Percentiles rank a stretch among this genome's conserved stretches.
Conservation (phyloP, 2,888 invertebrate genomes). For the Cheilosia impressa region DNA sequence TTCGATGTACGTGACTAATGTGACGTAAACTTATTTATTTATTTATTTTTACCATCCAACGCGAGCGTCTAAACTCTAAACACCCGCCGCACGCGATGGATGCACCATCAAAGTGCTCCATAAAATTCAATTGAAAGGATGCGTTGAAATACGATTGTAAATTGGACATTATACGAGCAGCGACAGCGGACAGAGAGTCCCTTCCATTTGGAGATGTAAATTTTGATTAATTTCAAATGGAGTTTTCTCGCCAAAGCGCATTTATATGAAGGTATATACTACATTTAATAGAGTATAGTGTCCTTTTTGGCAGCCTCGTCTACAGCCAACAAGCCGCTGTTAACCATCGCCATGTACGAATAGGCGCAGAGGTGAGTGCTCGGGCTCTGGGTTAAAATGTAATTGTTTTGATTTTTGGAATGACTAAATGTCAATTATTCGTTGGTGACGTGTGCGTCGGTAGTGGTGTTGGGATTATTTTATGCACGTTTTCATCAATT, state of each 20-base stretch:
- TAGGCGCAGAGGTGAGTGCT: background rate
- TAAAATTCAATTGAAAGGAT: constrained; percentile 73
- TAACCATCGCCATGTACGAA: background rate
- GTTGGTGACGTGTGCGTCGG: constrained; percentile 10
- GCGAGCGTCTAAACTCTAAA: background rate
- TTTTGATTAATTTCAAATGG: constrained; percentile 74
- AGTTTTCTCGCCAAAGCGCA: constrained; percentile 48
- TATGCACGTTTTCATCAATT: constrained; percentile 70
- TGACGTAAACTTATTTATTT: constrained; percentile 64
- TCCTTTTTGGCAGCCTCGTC: constrained; percentile 14
- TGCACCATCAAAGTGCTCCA: constrained; percentile 36
- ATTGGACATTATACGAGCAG: constrained; percentile 55
- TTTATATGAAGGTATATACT: background rate
- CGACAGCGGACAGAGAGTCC: too few relatives aligned
- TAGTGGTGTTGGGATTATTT: constrained; percentile 51
- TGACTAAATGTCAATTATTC: constrained; percentile 65
- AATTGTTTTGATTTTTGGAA: constrained; percentile 72
- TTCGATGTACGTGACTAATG: constrained; percentile 65
- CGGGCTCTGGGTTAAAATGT: constrained; percentile 57
- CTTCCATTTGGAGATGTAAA: constrained; percentile 70
- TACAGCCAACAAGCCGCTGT: background rate
- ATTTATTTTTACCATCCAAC: constrained; percentile 18
- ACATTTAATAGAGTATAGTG: constrained; percentile 34
- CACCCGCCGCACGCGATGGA: background rate
- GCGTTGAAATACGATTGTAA: constrained; percentile 67